These are phyloP conservation scores for Pristionchus arcanus DNA, from an alignment of 2,888 invertebrate species.

Conservation along the genomic window DNA sequence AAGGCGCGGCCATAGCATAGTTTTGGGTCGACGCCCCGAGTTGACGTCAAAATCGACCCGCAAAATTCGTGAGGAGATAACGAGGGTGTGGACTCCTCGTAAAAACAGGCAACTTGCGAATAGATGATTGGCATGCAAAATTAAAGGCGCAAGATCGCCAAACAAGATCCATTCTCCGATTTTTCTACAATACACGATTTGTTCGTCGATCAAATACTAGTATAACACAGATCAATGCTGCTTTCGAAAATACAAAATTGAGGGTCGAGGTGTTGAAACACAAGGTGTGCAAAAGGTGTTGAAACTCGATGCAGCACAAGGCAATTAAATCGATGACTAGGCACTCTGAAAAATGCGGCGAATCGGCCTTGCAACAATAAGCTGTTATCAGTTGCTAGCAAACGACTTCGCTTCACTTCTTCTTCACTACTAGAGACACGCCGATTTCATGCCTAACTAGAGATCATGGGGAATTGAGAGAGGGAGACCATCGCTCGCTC, in stretches of 20 bases:
- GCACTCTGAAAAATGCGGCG: not conserved
- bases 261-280: not conserved
- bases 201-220: too few relatives aligned
- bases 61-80: not conserved
- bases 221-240: not conserved
- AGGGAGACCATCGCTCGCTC: not conserved
- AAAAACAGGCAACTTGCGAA: not conserved
- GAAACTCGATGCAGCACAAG: not conserved
- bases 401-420: not conserved
- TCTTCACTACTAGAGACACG: not conserved
- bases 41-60: not conserved
- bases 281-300: not conserved
- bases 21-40: not conserved
- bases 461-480: too few relatives aligned
- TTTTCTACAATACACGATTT: too few relatives aligned
- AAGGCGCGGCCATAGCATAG: not conserved
- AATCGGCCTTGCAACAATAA: not conserved
- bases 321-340: not conserved
- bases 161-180: too few relatives aligned
- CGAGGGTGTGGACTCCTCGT: slow-evolving; percentile 13
- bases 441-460: too few relatives aligned
- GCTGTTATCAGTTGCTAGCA: not conserved
- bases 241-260: not conserved
- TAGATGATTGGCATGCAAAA: slow-evolving; percentile 23
- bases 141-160: not conserved